Percentiles rank a stretch among this genome's conserved stretches.
Conservation (phyloP, 2,797 vertebrate genomes). For the Fistularia tabacaria region DNA sequence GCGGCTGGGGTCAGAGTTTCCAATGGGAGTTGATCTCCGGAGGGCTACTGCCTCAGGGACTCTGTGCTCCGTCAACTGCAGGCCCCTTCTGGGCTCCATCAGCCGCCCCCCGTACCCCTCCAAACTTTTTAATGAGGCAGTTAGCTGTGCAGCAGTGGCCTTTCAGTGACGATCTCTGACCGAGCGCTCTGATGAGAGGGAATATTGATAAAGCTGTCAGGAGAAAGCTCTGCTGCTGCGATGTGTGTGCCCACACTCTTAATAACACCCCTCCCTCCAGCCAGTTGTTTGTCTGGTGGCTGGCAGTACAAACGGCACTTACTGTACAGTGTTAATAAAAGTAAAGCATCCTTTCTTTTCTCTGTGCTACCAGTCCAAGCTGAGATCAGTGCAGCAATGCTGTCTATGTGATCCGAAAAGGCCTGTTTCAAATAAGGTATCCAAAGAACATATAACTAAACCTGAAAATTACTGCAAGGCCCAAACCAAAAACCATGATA, state of each 20-base stretch:
- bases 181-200: constrained; percentile 63
- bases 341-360: constrained; percentile 12
- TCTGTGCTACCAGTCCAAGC: constrained; percentile 14
- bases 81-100: constrained; percentile 32
- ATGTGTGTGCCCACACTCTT: constrained; percentile 7
- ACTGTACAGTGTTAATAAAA: constrained; percentile 16
- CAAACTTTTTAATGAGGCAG: constrained; percentile 76
- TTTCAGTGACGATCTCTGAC: constrained; percentile 59
- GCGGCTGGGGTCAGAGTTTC: constrained; percentile 51
- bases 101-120: constrained; percentile 46
- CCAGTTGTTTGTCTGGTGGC: constrained; percentile 18
- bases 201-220: constrained; percentile 75
- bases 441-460: too few relatives aligned
- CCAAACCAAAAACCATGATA: too few relatives aligned
- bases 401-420: too few relatives aligned
- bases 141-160: constrained; percentile 62
- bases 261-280: constrained; percentile 19
- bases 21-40: constrained; percentile 53
- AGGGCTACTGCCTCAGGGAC: constrained; percentile 42
- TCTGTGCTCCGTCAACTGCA: constrained; percentile 45
- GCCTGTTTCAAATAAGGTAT: too few relatives aligned
- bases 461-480: too few relatives aligned
- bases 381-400: too few relatives aligned
- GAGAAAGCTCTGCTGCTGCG: constrained; percentile 29
- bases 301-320: constrained; percentile 29